Percentiles rank a stretch among this genome's conserved stretches.
Conservation (phyloP, 2,888 invertebrate genomes). For the Stramonita haemastoma region DNA sequence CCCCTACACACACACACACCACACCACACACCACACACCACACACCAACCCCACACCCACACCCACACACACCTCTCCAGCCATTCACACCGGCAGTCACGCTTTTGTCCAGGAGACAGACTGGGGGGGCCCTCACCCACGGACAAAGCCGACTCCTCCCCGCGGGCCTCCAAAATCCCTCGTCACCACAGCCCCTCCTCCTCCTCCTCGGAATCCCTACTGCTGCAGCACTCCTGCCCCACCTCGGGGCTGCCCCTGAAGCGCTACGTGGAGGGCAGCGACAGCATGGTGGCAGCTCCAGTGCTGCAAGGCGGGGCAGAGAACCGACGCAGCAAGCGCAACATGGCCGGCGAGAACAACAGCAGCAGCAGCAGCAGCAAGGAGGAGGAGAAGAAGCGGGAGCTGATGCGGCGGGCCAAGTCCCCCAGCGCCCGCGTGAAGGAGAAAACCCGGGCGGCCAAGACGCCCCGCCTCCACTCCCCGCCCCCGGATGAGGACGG, state of each 20-base stretch:
- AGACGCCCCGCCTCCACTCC: slow-evolving; percentile 67
- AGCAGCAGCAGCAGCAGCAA: slow-evolving; percentile 3
- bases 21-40: too few relatives aligned
- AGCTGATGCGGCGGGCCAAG: slow-evolving; percentile 61
- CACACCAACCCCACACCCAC: too few relatives aligned
- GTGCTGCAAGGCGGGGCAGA: slow-evolving; percentile 20
- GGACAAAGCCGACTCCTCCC: slow-evolving; percentile 30
- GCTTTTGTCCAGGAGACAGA: background rate
- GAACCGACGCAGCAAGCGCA: slow-evolving; percentile 47
- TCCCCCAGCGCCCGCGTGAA: slow-evolving; percentile 74
- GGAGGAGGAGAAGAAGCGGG: slow-evolving; percentile 65
- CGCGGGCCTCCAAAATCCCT: slow-evolving; percentile 50
- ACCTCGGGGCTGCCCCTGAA: slow-evolving; percentile 51
- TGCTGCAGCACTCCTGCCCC: slow-evolving; percentile 28
- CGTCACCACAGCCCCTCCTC: slow-evolving; percentile 46
- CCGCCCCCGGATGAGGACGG: slow-evolving; percentile 64
- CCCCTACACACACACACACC: too few relatives aligned
- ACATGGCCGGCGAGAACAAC: slow-evolving; percentile 57
- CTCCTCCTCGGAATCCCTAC: slow-evolving; percentile 42
- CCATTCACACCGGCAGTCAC: too few relatives aligned
- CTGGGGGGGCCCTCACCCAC: background rate
- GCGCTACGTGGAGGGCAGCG: slow-evolving; percentile 69
- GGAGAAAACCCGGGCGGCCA: slow-evolving; percentile 68
- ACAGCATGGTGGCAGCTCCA: slow-evolving; percentile 50
- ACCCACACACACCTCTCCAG: too few relatives aligned